Conservation (phyloP, 2,797 vertebrate species). For the Sebastes taczanowskii region DNA sequence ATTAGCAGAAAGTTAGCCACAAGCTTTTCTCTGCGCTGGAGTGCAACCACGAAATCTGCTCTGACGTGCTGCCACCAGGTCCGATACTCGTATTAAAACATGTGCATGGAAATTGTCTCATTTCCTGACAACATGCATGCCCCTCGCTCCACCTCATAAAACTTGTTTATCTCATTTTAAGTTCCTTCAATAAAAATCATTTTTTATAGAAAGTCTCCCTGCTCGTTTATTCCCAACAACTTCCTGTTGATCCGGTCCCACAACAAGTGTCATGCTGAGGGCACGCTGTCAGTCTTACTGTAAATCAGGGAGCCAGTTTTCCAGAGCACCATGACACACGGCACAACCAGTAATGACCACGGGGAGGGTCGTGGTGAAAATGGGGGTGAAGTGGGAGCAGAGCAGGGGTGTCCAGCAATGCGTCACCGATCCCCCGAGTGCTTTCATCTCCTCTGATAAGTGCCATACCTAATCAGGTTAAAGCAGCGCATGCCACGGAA, state of each 20-base stretch:
- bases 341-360: conserved; percentile 44
- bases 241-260: conserved; percentile 46
- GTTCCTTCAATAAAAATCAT: conserved; percentile 48
- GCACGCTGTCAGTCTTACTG: conserved; percentile 41
- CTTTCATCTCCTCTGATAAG: conserved; percentile 86
- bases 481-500: conserved; percentile 81
- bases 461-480: conserved; percentile 88
- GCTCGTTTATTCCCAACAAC: conserved; percentile 50
- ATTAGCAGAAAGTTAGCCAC: conserved; percentile 53
- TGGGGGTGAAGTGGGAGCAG: conserved; percentile 55
- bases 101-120: conserved; percentile 19
- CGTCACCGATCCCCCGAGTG: conserved; percentile 67
- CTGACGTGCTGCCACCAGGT: conserved; percentile 40
- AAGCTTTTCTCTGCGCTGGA: conserved; percentile 27
- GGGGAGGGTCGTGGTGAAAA: conserved; percentile 39
- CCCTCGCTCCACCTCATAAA: conserved; percentile 53
- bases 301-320: conserved; percentile 50
- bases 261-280: conserved; percentile 43
- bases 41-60: conserved; percentile 40
- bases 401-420: conserved; percentile 73
- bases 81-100: conserved; percentile 19
- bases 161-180: conserved; percentile 70
- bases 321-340: conserved; percentile 21
- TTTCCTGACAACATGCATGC: conserved; percentile 53
- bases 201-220: conserved; percentile 54